Percentiles rank a stretch among this genome's conserved stretches.
These are phyloP conservation scores for Sebastes miniatus DNA, from an alignment of 2,797 vertebrate species.

Conservation along the genomic window DNA sequence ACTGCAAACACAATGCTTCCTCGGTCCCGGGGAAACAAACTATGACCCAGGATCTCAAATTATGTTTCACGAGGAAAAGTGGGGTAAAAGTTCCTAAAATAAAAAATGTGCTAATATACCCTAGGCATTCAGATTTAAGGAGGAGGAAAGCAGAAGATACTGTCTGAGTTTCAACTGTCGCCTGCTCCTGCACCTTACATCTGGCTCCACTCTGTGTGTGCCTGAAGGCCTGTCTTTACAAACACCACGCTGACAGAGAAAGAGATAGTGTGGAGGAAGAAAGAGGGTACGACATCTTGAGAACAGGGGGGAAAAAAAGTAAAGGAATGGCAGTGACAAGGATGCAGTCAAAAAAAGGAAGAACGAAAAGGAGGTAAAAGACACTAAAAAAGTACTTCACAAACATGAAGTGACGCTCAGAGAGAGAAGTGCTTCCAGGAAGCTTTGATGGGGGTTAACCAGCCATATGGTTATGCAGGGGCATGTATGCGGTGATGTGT, in stretches of 20 bases:
- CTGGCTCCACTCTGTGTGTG: conserved; percentile 57
- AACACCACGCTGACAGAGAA: conserved; percentile 29
- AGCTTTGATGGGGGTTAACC: conserved; percentile 66
- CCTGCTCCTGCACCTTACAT: conserved; percentile 53
- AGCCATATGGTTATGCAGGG: conserved; percentile 68
- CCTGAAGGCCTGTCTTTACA: conserved; percentile 42
- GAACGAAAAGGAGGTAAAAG: neutral
- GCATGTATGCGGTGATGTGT: conserved; percentile 70
- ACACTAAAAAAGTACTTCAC: neutral
- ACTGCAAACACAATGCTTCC: conserved; percentile 10
- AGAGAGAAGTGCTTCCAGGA: conserved; percentile 57
- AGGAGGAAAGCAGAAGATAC: conserved; percentile 9
- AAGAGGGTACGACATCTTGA: neutral
- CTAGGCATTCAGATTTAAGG: conserved; percentile 3
- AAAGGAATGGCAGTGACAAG: neutral
- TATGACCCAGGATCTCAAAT: neutral
- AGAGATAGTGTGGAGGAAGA: neutral
- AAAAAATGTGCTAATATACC: neutral
- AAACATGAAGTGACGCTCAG: conserved; percentile 27
- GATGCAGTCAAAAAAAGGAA: neutral
- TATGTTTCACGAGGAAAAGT: neutral
- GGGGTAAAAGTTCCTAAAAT: neutral
- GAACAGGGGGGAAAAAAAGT: neutral
- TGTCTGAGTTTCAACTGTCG: conserved; percentile 3
- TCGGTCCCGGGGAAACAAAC: neutral